These are phyloP conservation scores for Minunthozetes semirufus DNA, from an alignment of 2,888 invertebrate species.

Conservation along the genomic window DNA sequence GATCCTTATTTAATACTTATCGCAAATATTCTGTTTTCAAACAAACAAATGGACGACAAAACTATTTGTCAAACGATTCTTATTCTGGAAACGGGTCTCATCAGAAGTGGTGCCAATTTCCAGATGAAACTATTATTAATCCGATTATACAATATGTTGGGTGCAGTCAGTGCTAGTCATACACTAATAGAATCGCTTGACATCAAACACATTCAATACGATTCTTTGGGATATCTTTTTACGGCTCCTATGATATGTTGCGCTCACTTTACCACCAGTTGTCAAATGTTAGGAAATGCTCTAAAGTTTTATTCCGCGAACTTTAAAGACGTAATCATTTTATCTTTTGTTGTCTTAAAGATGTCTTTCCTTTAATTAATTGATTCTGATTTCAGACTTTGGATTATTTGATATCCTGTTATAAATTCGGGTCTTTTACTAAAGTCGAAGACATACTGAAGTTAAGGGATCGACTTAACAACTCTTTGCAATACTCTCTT, in stretches of 20 bases:
- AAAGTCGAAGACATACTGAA: constrained; percentile 75
- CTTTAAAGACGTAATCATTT: constrained; percentile 71
- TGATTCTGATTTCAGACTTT: constrained; percentile 59
- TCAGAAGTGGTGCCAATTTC: constrained; percentile 76
- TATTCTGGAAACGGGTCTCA: constrained; percentile 64
- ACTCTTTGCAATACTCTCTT: constrained; percentile 68
- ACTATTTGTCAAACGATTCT: constrained; percentile 52
- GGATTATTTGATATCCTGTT: constrained; percentile 82
- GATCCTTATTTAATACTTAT: constrained; percentile 76
- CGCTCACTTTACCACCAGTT: constrained; percentile 51
- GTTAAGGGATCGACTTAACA: constrained; percentile 69
- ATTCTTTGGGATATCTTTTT: constrained; percentile 63
- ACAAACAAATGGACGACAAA: constrained; percentile 50
- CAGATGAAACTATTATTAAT: constrained; percentile 77
- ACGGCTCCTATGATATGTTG: not conserved
- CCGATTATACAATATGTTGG: constrained; percentile 69
- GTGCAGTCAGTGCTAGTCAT: constrained; percentile 67
- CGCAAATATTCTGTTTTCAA: constrained; percentile 60
- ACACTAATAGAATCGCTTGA: constrained; percentile 70
- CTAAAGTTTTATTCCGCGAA: constrained; percentile 79
- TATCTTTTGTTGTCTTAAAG: not conserved
- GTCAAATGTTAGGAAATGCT: constrained; percentile 65
- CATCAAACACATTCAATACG: constrained; percentile 85
- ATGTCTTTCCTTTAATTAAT: constrained; percentile 27
- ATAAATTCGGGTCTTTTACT: constrained; percentile 88